Percentiles rank a stretch among this genome's conserved stretches.
phyloP scores from a whole-genome alignment of 2,888 invertebrate genomes.

The Labia minor region DNA sequence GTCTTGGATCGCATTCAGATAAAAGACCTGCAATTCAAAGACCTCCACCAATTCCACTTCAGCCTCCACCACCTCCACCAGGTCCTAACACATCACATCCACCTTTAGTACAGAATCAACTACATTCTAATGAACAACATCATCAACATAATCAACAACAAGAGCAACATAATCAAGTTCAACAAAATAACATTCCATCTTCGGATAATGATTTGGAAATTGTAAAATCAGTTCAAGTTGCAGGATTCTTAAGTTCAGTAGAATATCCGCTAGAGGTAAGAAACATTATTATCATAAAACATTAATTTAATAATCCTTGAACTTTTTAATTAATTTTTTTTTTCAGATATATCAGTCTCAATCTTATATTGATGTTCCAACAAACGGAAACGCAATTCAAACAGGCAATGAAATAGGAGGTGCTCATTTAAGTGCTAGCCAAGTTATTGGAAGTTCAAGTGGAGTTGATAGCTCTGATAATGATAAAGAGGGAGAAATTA shows the following conservation, averaged over 20 bases:
- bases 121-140: not conserved
- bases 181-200: not conserved
- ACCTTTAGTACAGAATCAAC: not conserved
- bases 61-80: constrained; percentile 16
- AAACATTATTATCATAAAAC: constrained; percentile 60
- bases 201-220: constrained; percentile 40
- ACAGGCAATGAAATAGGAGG: not conserved
- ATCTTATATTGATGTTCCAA: not conserved
- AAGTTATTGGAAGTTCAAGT: constrained; percentile 35
- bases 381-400: not conserved
- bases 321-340: no score
- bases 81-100: not conserved
- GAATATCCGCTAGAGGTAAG: constrained; percentile 58
- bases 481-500: constrained; percentile 28
- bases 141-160: constrained; percentile 16
- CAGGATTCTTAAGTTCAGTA: constrained; percentile 56
- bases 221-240: constrained; percentile 53
- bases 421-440: not conserved
- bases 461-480: constrained; percentile 32
- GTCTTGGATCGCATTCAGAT: constrained; percentile 21
- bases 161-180: constrained; percentile 17
- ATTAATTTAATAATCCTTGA: constrained; percentile 48
- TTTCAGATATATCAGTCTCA: not conserved
- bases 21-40: constrained; percentile 30
- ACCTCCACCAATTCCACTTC: constrained; percentile 20